These are phyloP conservation scores for Anguilla anguilla DNA, from an alignment of 2,797 vertebrate genomes.

Conservation along the genomic window DNA sequence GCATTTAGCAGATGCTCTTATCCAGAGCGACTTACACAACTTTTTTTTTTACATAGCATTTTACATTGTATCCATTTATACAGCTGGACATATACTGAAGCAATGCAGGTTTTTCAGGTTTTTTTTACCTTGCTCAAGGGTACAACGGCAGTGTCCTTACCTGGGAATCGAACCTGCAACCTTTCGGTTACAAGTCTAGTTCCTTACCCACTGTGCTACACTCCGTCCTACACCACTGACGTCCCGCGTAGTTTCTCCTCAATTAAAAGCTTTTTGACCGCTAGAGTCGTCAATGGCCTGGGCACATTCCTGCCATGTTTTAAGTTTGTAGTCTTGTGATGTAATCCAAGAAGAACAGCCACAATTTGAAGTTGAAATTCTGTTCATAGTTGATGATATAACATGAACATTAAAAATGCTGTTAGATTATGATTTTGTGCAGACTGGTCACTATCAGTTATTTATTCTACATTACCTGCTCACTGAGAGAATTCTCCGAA, in stretches of 20 bases:
- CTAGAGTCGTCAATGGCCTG: constrained; percentile 18
- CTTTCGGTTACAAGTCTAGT: too few species aligned
- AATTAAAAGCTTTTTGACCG: not conserved
- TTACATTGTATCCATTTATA: too few species aligned
- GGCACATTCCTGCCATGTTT: not conserved
- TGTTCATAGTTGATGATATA: constrained; percentile 25
- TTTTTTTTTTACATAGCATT: too few species aligned
- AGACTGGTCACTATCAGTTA: not conserved
- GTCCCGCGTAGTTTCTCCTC: not conserved
- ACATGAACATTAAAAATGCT: not conserved
- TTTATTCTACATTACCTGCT: not conserved
- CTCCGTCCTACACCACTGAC: too few species aligned
- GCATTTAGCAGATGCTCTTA: too few species aligned
- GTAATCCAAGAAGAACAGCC: constrained; percentile 8
- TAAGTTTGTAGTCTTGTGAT: constrained; percentile 13
- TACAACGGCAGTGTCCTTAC: too few species aligned
- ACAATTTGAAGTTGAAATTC: constrained; percentile 15
- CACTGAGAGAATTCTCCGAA: not conserved
- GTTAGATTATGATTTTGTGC: not conserved
- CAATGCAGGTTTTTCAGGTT: too few species aligned
- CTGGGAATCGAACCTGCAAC: too few species aligned
- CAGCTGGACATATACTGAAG: too few species aligned
- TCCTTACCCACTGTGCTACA: too few species aligned
- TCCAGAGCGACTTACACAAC: too few species aligned
- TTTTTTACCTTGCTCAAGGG: too few species aligned